A percentile compares a stretch with the other conserved stretches of the same genome.
Conservation (phyloP, 2,113 vertebrate species). For the Ploceus nigricollis region DNA sequence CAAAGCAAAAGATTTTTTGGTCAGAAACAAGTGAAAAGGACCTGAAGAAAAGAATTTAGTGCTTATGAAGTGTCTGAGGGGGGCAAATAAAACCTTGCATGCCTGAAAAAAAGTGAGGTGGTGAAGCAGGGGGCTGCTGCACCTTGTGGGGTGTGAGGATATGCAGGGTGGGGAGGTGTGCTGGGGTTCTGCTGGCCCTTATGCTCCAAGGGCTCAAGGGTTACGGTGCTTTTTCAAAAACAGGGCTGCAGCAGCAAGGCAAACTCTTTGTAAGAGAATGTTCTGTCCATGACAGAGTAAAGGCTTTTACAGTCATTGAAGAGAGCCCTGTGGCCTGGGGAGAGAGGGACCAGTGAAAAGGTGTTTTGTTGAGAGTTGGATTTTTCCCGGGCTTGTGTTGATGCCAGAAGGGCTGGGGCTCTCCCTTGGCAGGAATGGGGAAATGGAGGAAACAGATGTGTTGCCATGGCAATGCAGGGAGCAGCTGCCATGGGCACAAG, state of each 20-base stretch:
- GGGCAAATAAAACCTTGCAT: background rate
- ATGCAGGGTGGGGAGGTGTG: background rate
- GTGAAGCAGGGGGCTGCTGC: background rate
- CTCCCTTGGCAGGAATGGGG: background rate
- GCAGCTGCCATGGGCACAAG: background rate
- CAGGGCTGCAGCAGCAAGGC: background rate
- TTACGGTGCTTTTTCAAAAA: fast-evolving
- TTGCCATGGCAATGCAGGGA: background rate
- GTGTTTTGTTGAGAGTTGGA: background rate
- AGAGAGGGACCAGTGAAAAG: background rate
- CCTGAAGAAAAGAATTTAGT: background rate
- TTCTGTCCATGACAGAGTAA: background rate
- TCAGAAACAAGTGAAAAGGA: background rate
- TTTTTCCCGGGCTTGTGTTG: background rate
- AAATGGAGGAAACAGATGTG: conserved; percentile 28
- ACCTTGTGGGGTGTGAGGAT: background rate
- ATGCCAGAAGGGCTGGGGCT: background rate
- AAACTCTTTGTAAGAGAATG: background rate
- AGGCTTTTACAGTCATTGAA: background rate
- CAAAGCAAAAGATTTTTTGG: background rate
- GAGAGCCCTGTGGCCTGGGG: background rate
- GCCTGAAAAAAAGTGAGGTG: background rate
- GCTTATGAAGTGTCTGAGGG: background rate
- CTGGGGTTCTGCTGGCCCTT: background rate
- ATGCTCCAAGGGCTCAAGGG: background rate